Evolutionary conservation across 2,888 invertebrate genomes (phyloP), one percentile per base, ranked within the genome.

Genomic region (Lysandra coridon): DNA sequence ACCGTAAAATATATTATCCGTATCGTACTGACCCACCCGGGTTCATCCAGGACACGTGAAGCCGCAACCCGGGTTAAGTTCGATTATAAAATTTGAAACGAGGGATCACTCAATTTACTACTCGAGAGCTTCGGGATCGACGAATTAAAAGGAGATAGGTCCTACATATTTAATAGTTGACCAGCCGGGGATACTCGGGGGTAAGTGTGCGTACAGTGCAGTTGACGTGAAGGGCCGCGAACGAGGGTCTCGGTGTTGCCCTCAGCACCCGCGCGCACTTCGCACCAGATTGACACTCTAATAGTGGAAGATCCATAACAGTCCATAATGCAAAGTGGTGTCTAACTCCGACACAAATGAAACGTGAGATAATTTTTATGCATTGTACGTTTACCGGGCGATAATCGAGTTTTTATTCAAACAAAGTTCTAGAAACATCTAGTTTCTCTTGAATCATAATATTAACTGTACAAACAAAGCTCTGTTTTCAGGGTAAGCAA

Each of bases 101-200:
- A 33, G 69, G 69, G 69, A 69, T 69, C 30, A 69, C 64, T 69
- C 33, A 33, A 33, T 33, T 37, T 37, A 33, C 33, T 33, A 33
- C 4, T 30, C 64, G 10, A 69, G 14, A 17, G 64, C 30, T 23
- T 33, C 33, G 69, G 69, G 69, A 69, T 33, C 14, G 30, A 33
- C 10, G 14, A 69, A 12, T 33, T 69, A 69, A 69, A 69, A 30
- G 23, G 69, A 37, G 14, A 33, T 33, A 30, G 4, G 14, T 69
- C 33, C 33, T 33, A 33, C 64, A 64, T 64, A 30, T 64, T 64
- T 64, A 64, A 64, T 64, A 62, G 69, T 69, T 37, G 33, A 69
- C 69, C 69, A 17, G 4, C 69, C 14, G 14, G 69, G 5, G 33
- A 5, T 30, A 10, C 69, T 17, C 69, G 69, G 69, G 7, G 4